Base-by-base conservation (phyloP, 2,113 vertebrate genomes). In the Otolemur garnettii region DNA sequence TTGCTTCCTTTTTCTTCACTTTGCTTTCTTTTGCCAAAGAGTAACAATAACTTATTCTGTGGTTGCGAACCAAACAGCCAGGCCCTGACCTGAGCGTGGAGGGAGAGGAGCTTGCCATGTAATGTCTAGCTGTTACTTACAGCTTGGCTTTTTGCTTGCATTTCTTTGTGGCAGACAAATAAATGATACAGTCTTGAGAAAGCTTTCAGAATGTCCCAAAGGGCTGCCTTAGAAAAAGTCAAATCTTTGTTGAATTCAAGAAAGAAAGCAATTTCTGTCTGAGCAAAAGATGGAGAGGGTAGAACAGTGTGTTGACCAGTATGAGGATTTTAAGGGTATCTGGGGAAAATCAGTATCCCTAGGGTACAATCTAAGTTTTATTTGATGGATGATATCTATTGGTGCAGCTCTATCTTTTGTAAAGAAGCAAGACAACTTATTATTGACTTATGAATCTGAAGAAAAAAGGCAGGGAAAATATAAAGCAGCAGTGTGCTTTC, bases 181-280 rank as follows among this genome's bases (percentile, higher is more conserved):
- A 96, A 95, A 95, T 93, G 96, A 97, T 95, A 89, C 74, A 66
- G 81, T 97, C 90, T 94, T 80, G 83, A 96, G 93, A 92, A 97
- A 95, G 89, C 94, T 95, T 97, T 97, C 59, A 92, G 77, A 95
- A 91, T 91, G 45, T 80, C 93, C 89, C 92, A 42, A 71, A 91
- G 66, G 90, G 68, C 59, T 95, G 87, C 59, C 87, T 95, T 96
- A 80, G 79, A 95, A 94, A 98, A 95, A 81, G 53, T 21, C 64
- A 96, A 96, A 95, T 95, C 78, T 94, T 91, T 72, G 15, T 74
- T 96, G 90, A 95, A 96, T 93, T 94, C 60, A 94, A 85, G 60
- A 95, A 95, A 92, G 93, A 91, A 96, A 96, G 62, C 75, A 83
- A 96, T 97, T 96, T 96, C 55, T 83, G 83, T 96, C 75, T 45